Percentiles rank a stretch among this genome's conserved stretches.
These are phyloP conservation scores for Cheilosia grossa DNA, from an alignment of 2,888 invertebrate species.

Conservation along the genomic window DNA sequence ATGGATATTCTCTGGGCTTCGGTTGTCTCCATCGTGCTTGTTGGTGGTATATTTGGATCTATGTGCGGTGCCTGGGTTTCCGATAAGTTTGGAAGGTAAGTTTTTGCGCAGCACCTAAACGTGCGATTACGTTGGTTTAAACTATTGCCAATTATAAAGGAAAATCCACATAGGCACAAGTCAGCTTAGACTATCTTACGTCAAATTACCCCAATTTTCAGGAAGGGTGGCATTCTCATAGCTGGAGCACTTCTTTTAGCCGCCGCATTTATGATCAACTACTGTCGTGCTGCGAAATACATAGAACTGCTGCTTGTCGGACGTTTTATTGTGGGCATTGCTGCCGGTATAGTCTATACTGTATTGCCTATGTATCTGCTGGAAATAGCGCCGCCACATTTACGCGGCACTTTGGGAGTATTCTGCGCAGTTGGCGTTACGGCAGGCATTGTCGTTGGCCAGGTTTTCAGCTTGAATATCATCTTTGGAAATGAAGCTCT, in stretches of 20 bases:
- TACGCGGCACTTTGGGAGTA: constrained; percentile 92
- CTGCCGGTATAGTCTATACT: constrained; percentile 91
- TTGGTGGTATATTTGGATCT: constrained; percentile 95
- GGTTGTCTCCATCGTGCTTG: constrained; percentile 94
- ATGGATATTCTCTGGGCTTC: constrained; percentile 90
- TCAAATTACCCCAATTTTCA: constrained; percentile 35
- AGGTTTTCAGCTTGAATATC: constrained; percentile 79
- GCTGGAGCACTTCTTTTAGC: constrained; percentile 87
- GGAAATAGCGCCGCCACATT: constrained; percentile 90
- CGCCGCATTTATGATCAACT: constrained; percentile 88
- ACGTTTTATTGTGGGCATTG: constrained; percentile 89
- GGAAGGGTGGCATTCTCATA: constrained; percentile 86
- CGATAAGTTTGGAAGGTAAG: constrained; percentile 88
- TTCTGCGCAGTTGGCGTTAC: constrained; percentile 86
- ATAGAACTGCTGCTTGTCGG: constrained; percentile 91
- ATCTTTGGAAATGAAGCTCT: constrained; percentile 85
- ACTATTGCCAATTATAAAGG: too few species aligned
- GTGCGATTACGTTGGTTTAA: too few species aligned
- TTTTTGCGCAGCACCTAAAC: background rate
- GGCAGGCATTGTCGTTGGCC: constrained; percentile 80
- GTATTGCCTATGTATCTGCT: constrained; percentile 95
- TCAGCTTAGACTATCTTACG: too few species aligned
- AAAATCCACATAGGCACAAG: too few species aligned
- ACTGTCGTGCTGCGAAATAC: constrained; percentile 87
- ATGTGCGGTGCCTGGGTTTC: constrained; percentile 90